phyloP scores from a whole-genome alignment of 2,113 vertebrate species.

The Patagioenas fasciata region DNA sequence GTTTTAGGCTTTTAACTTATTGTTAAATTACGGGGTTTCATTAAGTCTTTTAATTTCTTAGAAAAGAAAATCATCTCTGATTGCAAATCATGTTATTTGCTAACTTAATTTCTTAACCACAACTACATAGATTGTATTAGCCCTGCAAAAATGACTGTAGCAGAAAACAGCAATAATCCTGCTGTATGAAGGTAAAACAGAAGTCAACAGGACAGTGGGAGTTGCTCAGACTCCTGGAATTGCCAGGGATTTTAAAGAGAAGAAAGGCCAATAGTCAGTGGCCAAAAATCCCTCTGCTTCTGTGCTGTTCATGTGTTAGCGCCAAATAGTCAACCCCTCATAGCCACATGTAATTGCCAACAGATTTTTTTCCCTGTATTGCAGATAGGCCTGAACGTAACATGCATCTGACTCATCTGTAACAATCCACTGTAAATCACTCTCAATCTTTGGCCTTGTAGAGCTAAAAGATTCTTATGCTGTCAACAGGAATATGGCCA shows the following conservation, averaged over 20 bases:
- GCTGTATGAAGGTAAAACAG: accelerated
- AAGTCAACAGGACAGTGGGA: not conserved
- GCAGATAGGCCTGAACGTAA: not conserved
- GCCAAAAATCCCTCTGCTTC: not conserved
- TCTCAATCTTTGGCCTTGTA: not conserved
- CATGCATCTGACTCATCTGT: not conserved
- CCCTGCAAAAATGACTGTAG: not conserved
- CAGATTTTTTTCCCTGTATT: not conserved
- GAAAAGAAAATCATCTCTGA: not conserved
- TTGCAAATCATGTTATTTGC: not conserved
- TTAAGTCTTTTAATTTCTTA: not conserved
- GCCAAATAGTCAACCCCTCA: not conserved
- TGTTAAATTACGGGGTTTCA: not conserved
- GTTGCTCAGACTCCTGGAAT: not conserved
- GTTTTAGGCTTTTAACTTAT: not conserved
- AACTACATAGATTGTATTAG: not conserved
- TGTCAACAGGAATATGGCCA: not conserved
- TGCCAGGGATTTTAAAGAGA: not conserved
- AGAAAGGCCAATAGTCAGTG: not conserved
- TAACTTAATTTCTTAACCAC: not conserved
- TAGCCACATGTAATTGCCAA: not conserved
- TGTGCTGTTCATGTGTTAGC: not conserved
- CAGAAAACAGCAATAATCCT: not conserved
- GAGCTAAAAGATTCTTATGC: not conserved
- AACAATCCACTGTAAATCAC: not conserved